phyloP scores from a whole-genome alignment of 1,140 invertebrate species.

The Bemisia tabaci region DNA sequence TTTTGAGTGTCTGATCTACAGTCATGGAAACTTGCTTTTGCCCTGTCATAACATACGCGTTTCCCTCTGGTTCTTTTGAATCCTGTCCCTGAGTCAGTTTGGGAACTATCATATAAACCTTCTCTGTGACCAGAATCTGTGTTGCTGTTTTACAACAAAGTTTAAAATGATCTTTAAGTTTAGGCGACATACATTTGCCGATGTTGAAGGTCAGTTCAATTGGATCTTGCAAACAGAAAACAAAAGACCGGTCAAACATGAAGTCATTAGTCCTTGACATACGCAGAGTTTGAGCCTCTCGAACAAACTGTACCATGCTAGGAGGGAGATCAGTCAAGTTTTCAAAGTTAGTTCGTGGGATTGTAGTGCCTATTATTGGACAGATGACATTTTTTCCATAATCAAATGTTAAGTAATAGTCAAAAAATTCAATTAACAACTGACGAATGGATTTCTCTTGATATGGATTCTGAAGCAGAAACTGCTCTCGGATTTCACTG shows the following conservation, averaged over 20 bases:
- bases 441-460: background rate
- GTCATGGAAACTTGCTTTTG: background rate
- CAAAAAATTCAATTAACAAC: background rate
- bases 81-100: background rate
- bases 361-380: background rate
- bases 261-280: background rate
- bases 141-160: background rate
- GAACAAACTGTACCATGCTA: background rate
- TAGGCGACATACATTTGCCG: background rate
- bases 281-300: background rate
- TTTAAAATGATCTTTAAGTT: background rate
- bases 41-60: background rate
- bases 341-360: background rate
- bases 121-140: background rate
- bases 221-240: background rate
- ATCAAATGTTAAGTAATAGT: background rate
- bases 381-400: background rate
- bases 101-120: background rate
- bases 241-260: background rate
- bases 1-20: background rate
- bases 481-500: background rate
- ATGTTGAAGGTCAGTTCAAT: background rate
- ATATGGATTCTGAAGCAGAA: background rate
- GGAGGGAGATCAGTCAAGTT: background rate
- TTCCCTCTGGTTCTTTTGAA: background rate